Evolutionary conservation across 2,797 vertebrate genomes (phyloP), one percentile per base, ranked within the genome.

Genomic region (Fistularia commersonii): DNA sequence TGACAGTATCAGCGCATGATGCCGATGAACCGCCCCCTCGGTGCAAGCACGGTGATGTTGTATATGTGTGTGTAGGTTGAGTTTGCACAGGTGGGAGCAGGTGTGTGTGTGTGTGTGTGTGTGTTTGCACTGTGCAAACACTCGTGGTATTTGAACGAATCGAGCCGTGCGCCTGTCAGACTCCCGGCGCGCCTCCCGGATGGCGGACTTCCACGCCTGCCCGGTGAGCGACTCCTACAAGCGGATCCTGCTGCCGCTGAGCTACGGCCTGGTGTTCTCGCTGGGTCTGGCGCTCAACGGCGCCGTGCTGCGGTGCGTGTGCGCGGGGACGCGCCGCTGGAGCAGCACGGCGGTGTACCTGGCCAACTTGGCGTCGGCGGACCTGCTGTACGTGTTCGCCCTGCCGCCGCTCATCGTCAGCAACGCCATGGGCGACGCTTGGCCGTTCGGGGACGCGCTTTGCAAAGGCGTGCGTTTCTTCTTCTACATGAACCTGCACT

Each of bases 321-420:
- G 66, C 47, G 7, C 3, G 12, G 63, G 51, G 11, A 57, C 61
- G 44, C 69, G 80, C 46, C 64, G 8, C 40, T 72, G 83, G 83
- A 82, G 65, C 56, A 63, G 78, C 49, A 70, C 72, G 8, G 54
- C 74, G 12, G 59, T 83, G 71, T 87, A 87, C 44, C 41, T 87
- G 61, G 65, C 54, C 51, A 91, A 90, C 69, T 72, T 91, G 37
- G 77, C 87, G 7, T 69, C 81, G 51, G 80, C 87, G 0, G 80
- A 90, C 46, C 71, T 89, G 8, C 76, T 88, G 0, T 89, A 79
- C 3, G 54, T 89, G 35, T 57, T 78, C 47, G 64, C 81, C 0
- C 44, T 88, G 45, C 88, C 87, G 5, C 83, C 83, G n/a, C 68
- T 90, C 38, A 69, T 89, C 45, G 3, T 74, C 62, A 78, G 66